A percentile compares a stretch with the other conserved stretches of the same genome.
These are phyloP conservation scores for Anastrepha ludens DNA, from an alignment of 1,140 invertebrate species.

Conservation along the genomic window DNA sequence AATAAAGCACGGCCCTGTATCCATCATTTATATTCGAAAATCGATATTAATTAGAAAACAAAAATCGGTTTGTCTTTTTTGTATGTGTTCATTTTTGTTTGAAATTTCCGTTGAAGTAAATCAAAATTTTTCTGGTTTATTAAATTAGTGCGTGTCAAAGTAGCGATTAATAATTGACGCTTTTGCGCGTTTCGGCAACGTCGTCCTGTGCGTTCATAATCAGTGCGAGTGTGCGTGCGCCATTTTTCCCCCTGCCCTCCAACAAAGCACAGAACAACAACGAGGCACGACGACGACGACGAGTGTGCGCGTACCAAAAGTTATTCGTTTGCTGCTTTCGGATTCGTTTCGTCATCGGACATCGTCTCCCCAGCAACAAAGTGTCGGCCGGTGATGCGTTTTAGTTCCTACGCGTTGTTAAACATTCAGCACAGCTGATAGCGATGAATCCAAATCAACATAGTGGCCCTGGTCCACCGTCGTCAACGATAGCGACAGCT, in stretches of 20 bases:
- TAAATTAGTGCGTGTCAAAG: slow-evolving; percentile 43
- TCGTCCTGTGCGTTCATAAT: background rate
- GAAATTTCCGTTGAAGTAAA: slow-evolving; percentile 25
- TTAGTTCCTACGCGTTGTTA: slow-evolving; percentile 49
- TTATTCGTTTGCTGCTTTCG: background rate
- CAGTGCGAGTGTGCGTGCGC: background rate
- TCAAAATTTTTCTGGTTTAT: slow-evolving; percentile 49
- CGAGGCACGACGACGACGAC: too few species aligned
- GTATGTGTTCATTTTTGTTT: slow-evolving; percentile 45
- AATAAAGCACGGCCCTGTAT: background rate
- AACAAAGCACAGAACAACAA: too few species aligned
- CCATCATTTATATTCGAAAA: background rate
- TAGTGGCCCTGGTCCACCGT: slow-evolving; percentile 71
- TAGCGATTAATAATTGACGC: slow-evolving; percentile 13
- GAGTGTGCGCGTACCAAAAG: background rate
- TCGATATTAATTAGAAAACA: background rate
- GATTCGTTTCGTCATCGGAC: background rate
- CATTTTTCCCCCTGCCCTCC: background rate
- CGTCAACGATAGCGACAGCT: slow-evolving; percentile 51
- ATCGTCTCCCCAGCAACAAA: background rate
- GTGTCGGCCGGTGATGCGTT: slow-evolving; percentile 39
- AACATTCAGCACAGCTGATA: slow-evolving; percentile 69
- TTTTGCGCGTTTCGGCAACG: slow-evolving; percentile 18
- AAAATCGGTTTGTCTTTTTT: slow-evolving; percentile 8
- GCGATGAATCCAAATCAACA: slow-evolving; percentile 72